phyloP scores from a whole-genome alignment of 2,888 invertebrate genomes.

The Galerucella calmariensis region DNA sequence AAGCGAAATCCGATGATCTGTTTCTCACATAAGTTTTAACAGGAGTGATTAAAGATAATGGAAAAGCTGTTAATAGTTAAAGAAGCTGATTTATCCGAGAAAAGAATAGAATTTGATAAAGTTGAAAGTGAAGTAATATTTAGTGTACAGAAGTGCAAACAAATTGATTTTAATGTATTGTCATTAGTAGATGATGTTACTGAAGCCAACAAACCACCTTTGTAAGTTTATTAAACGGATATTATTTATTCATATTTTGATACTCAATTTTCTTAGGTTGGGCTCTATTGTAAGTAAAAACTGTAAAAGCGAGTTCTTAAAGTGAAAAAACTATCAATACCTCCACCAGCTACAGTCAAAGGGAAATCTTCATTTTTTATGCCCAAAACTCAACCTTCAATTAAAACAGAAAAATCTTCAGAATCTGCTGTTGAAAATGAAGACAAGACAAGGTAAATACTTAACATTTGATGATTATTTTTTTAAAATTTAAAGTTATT shows the following conservation, averaged over 20 bases:
- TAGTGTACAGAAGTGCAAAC: constrained; percentile 65
- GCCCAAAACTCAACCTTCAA: constrained; percentile 27
- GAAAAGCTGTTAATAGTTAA: constrained; percentile 62
- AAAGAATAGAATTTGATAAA: constrained; percentile 60
- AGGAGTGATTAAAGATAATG: constrained; percentile 63
- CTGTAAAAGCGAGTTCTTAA: constrained; percentile 53
- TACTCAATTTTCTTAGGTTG: constrained; percentile 35
- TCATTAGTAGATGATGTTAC: constrained; percentile 62
- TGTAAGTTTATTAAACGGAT: constrained; percentile 33
- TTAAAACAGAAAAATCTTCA: constrained; percentile 9
- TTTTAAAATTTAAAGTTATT: constrained; percentile 9
- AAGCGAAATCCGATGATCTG: constrained; percentile 60
- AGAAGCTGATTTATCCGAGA: constrained; percentile 61
- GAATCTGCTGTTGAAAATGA: constrained; percentile 23
- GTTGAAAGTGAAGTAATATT: constrained; percentile 67
- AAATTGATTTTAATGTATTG: constrained; percentile 64
- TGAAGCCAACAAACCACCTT: constrained; percentile 38
- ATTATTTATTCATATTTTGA: not conserved
- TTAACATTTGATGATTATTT: not conserved
- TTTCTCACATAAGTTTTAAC: constrained; percentile 67
- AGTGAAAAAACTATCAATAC: constrained; percentile 51
- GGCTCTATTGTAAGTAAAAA: constrained; percentile 55
- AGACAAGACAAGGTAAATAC: constrained; percentile 31
- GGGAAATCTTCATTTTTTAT: constrained; percentile 53
- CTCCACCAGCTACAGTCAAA: constrained; percentile 49